Evolutionary conservation across 1,140 invertebrate genomes (phyloP).

Genomic region (Nomia melanderi): DNA sequence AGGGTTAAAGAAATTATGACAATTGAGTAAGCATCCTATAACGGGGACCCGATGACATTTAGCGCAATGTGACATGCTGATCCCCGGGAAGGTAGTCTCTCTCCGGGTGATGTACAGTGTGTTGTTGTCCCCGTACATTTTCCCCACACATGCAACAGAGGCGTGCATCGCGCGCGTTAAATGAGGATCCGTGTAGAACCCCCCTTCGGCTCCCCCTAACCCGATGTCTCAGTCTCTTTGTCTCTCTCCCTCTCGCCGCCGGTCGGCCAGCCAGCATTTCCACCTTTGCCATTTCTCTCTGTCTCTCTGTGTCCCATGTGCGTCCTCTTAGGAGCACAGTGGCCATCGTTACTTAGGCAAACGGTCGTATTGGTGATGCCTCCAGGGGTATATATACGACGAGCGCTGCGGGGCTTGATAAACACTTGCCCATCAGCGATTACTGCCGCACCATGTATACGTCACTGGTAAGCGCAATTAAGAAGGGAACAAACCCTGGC

Average conservation of each 20-base stretch:
- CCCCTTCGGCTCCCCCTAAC: constrained; percentile 20
- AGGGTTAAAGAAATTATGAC: constrained; percentile 67
- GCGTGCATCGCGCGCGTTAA: constrained; percentile 34
- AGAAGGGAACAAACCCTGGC: background rate
- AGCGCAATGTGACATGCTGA: constrained; percentile 71
- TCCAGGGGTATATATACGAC: constrained; percentile 75
- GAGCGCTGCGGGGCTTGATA: constrained; percentile 71
- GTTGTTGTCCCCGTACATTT: constrained; percentile 66
- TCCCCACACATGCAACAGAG: constrained; percentile 25
- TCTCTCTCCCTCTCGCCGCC: constrained; percentile 18
- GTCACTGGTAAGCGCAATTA: constrained; percentile 73
- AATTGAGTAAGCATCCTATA: constrained; percentile 73
- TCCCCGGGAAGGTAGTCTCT: constrained; percentile 67
- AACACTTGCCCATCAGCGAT: constrained; percentile 76
- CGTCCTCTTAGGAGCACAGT: constrained; percentile 54
- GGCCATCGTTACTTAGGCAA: constrained; percentile 51
- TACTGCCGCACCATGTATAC: constrained; percentile 75
- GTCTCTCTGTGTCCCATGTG: constrained; percentile 58
- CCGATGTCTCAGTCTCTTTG: constrained; percentile 17
- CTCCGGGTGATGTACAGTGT: constrained; percentile 65
- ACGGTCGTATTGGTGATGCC: constrained; percentile 67
- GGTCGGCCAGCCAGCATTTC: background rate
- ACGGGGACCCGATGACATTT: constrained; percentile 76
- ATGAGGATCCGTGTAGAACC: constrained; percentile 61
- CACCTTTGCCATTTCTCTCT: background rate